These are phyloP conservation scores for Steatornis caripensis DNA, from an alignment of 2,113 vertebrate genomes.

Conservation along the genomic window DNA sequence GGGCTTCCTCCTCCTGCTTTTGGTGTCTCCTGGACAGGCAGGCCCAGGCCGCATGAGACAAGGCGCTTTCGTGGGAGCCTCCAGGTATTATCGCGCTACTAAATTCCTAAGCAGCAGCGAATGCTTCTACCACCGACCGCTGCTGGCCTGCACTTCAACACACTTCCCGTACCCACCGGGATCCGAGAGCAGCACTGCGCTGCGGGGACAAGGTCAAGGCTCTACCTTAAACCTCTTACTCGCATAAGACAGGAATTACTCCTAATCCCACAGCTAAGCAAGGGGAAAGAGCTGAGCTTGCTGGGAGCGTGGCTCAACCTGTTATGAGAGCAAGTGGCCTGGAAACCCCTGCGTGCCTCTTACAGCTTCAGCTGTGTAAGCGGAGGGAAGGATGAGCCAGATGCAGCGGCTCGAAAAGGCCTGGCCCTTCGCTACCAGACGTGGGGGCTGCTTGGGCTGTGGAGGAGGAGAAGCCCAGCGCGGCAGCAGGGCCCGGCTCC, in stretches of 20 bases:
- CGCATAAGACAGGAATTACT: not conserved
- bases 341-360: not conserved
- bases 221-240: not conserved
- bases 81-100: not conserved
- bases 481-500: not conserved
- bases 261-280: not conserved
- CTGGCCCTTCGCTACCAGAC: too few relatives aligned
- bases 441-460: too few relatives aligned
- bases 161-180: fast-evolving
- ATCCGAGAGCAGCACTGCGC: not conserved
- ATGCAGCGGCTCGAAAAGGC: too few relatives aligned
- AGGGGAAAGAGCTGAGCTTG: not conserved
- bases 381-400: not conserved
- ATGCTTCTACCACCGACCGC: not conserved
- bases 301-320: not conserved
- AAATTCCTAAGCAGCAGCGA: not conserved
- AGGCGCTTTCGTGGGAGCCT: too few relatives aligned
- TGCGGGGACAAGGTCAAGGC: not conserved
- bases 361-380: not conserved
- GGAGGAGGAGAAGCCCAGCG: not conserved
- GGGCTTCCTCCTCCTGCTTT: not conserved
- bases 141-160: not conserved
- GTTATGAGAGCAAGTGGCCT: not conserved
- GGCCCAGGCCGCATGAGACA: not conserved
- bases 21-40: not conserved